Evolutionary conservation across 2,888 invertebrate species (phyloP), one percentile per base, ranked within the genome.

Genomic region (Magallana nippona): DNA sequence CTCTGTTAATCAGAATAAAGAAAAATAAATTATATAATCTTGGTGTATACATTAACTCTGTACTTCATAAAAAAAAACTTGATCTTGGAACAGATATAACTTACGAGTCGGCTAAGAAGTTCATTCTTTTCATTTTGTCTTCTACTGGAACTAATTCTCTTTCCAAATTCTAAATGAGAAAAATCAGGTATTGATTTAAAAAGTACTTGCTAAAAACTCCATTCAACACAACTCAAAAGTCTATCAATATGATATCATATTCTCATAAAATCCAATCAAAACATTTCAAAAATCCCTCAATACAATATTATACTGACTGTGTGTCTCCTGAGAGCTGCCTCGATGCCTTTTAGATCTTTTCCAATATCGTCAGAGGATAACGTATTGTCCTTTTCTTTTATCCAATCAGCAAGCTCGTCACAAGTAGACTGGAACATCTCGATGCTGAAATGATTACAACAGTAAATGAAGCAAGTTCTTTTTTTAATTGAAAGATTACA

Each of bases 351-450:
- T 71, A 98, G 95, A 95, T 98, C 98, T 2, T 97, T 96, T 0
- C 97, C 98, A 55, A 94, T 89, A 82, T 95, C 95, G 86, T 94
- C 94, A 79, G 93, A 90, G 79, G 87, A 85, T n/a, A 94, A 93
- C 78, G 97, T 98, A 86, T 96, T 96, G 95, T 98, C 97, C 95
- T 99, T 99, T 95, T 99, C 99, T 83, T 96, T 95, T 97, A 99
- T 99, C 99, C 99, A 99, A 93, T 98, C 98, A 88, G 97, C 96
- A 0, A 98, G 98, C 94, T 99, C 99, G 93, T 98, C 98, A 94
- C 99, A 99, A 0, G 98, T 98, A 83, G 98, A 97, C 92, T 98
- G 96, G 95, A 99, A 99, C 11, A 99, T 95, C 93, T 99, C 99
- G 90, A 99, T 98, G 92, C 97, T 97, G 91, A 62, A 91, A 90